These are phyloP conservation scores for Passer domesticus DNA, from an alignment of 2,113 vertebrate species.

Conservation along the genomic window DNA sequence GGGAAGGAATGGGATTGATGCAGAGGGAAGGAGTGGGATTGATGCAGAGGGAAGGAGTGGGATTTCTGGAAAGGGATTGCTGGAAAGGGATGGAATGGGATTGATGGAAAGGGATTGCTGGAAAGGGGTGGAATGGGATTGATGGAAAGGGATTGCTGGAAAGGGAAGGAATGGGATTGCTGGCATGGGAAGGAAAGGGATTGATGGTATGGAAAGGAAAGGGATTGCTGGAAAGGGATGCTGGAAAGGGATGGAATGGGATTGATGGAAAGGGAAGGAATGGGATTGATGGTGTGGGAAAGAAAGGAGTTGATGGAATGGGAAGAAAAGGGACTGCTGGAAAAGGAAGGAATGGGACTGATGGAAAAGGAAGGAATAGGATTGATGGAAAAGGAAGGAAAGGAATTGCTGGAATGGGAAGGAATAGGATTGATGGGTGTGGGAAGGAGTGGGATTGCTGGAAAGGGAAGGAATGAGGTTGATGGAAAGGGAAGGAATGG, in stretches of 20 bases:
- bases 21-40: not conserved
- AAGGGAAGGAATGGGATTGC: too few relatives aligned
- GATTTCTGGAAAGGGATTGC: not conserved
- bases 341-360: not conserved
- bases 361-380: rapidly evolving
- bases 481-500: rapidly evolving
- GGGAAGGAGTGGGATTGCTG: not conserved
- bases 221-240: not conserved
- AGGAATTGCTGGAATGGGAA: not conserved
- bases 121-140: not conserved
- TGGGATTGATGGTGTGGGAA: too few relatives aligned
- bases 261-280: too few relatives aligned
- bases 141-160: not conserved
- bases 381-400: not conserved
- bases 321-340: not conserved
- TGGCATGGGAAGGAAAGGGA: not conserved
- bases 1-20: not conserved
- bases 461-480: not conserved
- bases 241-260: too few relatives aligned
- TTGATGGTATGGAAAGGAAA: not conserved
- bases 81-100: too few relatives aligned
- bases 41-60: rapidly evolving
- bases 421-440: rapidly evolving
- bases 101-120: not conserved
- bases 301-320: rapidly evolving